A percentile compares a stretch with the other conserved stretches of the same genome.
Evolutionary conservation across 2,888 invertebrate genomes (phyloP).

Genomic region (Stegophylla sp.): DNA sequence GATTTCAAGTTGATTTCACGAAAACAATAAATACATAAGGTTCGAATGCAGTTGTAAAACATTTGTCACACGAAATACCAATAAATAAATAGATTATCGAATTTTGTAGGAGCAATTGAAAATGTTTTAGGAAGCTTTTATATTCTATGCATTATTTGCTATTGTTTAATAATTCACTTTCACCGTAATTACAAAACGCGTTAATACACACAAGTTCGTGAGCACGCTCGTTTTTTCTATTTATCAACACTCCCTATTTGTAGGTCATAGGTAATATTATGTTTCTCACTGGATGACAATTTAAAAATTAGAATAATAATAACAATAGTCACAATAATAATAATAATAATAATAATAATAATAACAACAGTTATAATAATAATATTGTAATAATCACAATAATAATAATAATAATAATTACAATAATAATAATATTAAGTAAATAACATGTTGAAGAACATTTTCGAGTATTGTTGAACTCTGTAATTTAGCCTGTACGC

Average conservation of each 20-base stretch:
- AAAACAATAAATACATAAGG: background rate
- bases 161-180: constrained; percentile 37
- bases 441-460: constrained; percentile 6
- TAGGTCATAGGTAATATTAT: constrained; percentile 2
- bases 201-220: background rate
- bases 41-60: background rate
- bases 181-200: constrained; percentile 20
- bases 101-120: background rate
- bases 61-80: background rate
- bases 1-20: background rate
- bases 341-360: constrained; percentile 3
- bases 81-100: background rate
- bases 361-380: no score
- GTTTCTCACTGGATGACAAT: constrained; percentile 9
- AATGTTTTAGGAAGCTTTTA: background rate
- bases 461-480: constrained; percentile 42
- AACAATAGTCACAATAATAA: background rate
- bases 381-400: background rate
- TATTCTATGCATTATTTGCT: constrained; percentile 3
- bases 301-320: constrained; percentile 9
- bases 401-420: background rate
- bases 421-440: constrained; percentile 9
- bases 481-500: constrained; percentile 53
- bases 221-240: constrained; percentile 5
- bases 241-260: constrained; percentile 22